Evolutionary conservation across 1,140 invertebrate species (phyloP), one percentile per base, ranked within the genome.

Genomic region (Drosophila mojavensis): DNA sequence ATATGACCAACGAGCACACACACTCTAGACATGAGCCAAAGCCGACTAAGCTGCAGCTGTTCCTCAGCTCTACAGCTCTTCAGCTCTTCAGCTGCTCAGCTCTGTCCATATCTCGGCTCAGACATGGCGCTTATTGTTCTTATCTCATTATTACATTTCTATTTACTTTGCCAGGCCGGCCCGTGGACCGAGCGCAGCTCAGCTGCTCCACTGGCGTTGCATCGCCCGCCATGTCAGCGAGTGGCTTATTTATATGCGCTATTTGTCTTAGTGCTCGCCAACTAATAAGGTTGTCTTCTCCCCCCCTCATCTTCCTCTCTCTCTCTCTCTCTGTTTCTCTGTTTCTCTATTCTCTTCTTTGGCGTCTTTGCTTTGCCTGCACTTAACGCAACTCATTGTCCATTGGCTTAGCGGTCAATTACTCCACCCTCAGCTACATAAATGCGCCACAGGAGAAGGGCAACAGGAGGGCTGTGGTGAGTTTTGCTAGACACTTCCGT

Each of bases 141-240:
- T 90, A 89, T 89, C 84, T 82, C 85, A 78, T 89, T 89, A 89
- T 89, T 90, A 89, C 68, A 78, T 85, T 90, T 89, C 67, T 89
- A 89, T 89, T 89, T 90, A 79, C 78, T 84, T 65, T 75, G 41
- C 61, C 66, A 54, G 59, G 63, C 69, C 74, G 54, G 17, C n/a
- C 20, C 41, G 65, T 55, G 28, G 41, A 28, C 30, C 53, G 5
- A 39, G 53, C 41, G 15, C 36, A 24, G 11, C 30, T 48, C 26
- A 20, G 41, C 51, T 58, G 50, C n/a, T 47, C 26, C 20, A 13
- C 24, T 11, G 20, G 15, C 28, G 10, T 20, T 50, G 17, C 17
- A 9, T 33, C 41, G 36, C 13, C 41, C 24, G 28, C 55, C 53
- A 28, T 66, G 43, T 60, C 62, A 56, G 66, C 67, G 48, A 73